Base-by-base conservation (phyloP, 1,140 invertebrate genomes). In the Trachymyrmex septentrionalis region DNA sequence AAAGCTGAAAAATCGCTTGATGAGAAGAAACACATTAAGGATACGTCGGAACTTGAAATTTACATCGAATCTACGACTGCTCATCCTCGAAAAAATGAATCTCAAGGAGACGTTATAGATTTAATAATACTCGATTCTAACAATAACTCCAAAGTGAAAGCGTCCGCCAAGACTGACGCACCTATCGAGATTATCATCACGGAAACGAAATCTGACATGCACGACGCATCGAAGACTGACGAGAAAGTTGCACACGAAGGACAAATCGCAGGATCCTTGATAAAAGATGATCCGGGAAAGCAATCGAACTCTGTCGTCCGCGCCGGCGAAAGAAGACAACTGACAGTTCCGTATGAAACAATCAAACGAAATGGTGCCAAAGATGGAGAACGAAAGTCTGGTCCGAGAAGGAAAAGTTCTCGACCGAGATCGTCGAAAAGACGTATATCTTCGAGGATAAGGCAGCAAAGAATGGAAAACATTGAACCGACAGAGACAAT, bases 101-200 rank as follows among this genome's bases (percentile, higher is more conserved):
- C 55, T 76, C 72, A 3, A 2, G 21, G 59, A 30, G 14, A 38
- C n/a, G 30, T 38, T 2, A 44, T 85, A 10, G 88, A 90, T 5
- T 3, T 89, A 0, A 81, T 87, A 21, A 87, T 90, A 63, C 44
- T 89, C 1, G 73, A 88, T n/a, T 57, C 69, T 9, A 53, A 61
- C 4, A 71, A 84, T 6, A 57, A 87, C 0, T 27, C 9, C 2
- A 80, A 78, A 27, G 2, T 12, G 10, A 84, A 84, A 66, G 48
- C 27, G 1, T 34, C 73, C 1, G 38, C 64, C 4, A 81, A 59
- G 53, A 59, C 16, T 9, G 63, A 86, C n/a, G 38, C 7, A 14
- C 63, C 76, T 10, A n/a, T 19, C 55, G 85, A 66, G n/a, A 86
- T 24, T 55, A 24, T 48, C 1, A 63, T 77, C 12, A 57, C 86